Evolutionary conservation across 2,888 invertebrate species (phyloP), one percentile per base, ranked within the genome.

Genomic region (Eilema griseolum): DNA sequence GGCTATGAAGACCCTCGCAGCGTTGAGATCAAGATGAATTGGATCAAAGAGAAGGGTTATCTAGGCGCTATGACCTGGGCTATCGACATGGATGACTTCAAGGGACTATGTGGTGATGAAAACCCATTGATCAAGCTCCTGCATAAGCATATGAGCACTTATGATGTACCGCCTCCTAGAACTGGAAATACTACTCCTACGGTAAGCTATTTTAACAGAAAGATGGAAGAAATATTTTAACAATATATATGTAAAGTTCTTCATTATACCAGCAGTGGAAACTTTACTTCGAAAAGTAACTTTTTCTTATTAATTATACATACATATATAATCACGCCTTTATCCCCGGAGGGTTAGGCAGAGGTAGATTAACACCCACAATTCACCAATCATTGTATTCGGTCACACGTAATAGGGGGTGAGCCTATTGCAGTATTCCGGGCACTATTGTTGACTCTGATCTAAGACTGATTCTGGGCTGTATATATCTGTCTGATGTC

Each of bases 61-160:
- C 97, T 97, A 0, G 98, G 98, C 0, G 98, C 98, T 0, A 98
- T 98, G 98, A 97, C 97, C 24, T 98, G 98, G 98, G 98, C 98
- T 31, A 97, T 98, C 63, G 98, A 98, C 81, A 98, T 98, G 98
- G 98, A 99, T 73, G 98, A 98, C 89, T 98, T 98, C 88, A 96
- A 96, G 71, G 98, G 98, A 0, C 88, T 98, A 1, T 98, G 98
- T 84, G 98, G 98, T 0, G 95, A 96, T 0, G 96, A 96, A 84
- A 98, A 98, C 89, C 96, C 97, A 0, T 92, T 98, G 14, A 97
- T 97, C 76, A 96, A 97, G 74, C 96, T 98, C 67, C 93, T 98
- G 64, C 92, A 97, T 83, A 95, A 97, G 31, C 97, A 96, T 83
- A 97, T 98, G 97, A 96, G 96, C 71, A 92, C 95, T 10, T 97